Conservation (phyloP, 2,797 vertebrate species). For the Notamacropus eugenii region DNA sequence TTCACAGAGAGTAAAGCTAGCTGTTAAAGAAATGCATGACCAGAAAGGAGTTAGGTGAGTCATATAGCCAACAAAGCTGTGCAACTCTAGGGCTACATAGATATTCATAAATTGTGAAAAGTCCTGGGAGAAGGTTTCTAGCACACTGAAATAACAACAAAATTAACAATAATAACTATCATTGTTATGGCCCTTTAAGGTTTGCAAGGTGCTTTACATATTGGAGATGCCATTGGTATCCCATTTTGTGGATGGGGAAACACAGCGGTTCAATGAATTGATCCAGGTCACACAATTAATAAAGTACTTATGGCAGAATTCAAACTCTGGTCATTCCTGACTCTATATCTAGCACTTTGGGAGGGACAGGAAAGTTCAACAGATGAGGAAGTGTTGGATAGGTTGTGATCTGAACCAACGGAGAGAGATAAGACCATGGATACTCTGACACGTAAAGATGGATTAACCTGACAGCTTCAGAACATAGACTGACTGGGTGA, state of each 20-base stretch:
- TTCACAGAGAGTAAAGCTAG: not conserved
- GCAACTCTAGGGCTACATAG: not conserved
- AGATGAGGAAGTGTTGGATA: not conserved
- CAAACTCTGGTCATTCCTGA: not conserved
- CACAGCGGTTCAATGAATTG: not conserved
- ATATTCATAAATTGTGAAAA: not conserved
- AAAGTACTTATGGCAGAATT: not conserved
- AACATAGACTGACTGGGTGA: not conserved
- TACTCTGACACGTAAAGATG: not conserved
- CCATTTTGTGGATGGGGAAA: not conserved
- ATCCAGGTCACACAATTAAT: not conserved
- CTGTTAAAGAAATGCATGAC: not conserved
- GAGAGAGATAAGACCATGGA: not conserved
- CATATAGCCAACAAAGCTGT: not conserved
- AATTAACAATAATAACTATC: not conserved
- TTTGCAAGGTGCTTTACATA: not conserved
- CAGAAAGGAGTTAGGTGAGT: not conserved
- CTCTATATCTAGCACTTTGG: not conserved
- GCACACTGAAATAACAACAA: not conserved
- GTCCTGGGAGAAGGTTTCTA: not conserved
- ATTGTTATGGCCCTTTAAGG: not conserved
- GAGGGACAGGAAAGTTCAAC: not conserved
- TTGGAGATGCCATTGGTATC: not conserved
- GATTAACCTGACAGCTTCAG: not conserved
- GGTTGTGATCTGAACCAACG: not conserved